Evolutionary conservation across 2,888 invertebrate species (phyloP).

Genomic region (Apoderus coryli): DNA sequence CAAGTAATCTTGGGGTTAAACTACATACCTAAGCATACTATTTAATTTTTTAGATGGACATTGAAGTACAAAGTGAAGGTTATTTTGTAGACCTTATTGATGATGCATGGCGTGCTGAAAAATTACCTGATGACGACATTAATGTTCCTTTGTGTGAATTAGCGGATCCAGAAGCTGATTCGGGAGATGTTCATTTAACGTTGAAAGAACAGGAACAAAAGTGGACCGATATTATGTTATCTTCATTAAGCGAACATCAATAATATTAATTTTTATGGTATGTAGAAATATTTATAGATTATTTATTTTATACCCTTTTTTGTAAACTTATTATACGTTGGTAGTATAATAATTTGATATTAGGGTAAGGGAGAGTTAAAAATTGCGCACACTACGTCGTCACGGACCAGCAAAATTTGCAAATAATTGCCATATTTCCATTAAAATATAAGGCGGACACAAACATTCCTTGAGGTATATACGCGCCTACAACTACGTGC

Average conservation of each 20-base stretch:
- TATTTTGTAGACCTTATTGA: constrained; percentile 68
- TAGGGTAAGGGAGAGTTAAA: too few species aligned
- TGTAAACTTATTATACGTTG: too few species aligned
- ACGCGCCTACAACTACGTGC: too few species aligned
- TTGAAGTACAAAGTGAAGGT: constrained; percentile 60
- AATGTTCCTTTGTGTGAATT: constrained; percentile 73
- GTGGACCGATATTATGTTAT: constrained; percentile 42
- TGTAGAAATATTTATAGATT: background rate
- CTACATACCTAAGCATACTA: too few species aligned
- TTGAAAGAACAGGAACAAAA: constrained; percentile 73
- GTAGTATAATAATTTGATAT: too few species aligned
- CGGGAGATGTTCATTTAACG: constrained; percentile 80
- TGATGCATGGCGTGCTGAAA: constrained; percentile 72
- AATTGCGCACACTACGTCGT: too few species aligned
- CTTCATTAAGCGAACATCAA: constrained; percentile 38
- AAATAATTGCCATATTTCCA: too few species aligned
- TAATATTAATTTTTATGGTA: constrained; percentile 18
- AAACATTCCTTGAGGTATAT: too few species aligned
- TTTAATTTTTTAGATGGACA: constrained; percentile 39
- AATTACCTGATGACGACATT: constrained; percentile 72
- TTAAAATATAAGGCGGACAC: too few species aligned
- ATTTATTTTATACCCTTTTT: too few species aligned
- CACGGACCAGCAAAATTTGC: too few species aligned
- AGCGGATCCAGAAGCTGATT: constrained; percentile 86
- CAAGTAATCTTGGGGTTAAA: too few species aligned